phyloP scores from a whole-genome alignment of 2,113 vertebrate species.

The Phylloscopus whistleri region DNA sequence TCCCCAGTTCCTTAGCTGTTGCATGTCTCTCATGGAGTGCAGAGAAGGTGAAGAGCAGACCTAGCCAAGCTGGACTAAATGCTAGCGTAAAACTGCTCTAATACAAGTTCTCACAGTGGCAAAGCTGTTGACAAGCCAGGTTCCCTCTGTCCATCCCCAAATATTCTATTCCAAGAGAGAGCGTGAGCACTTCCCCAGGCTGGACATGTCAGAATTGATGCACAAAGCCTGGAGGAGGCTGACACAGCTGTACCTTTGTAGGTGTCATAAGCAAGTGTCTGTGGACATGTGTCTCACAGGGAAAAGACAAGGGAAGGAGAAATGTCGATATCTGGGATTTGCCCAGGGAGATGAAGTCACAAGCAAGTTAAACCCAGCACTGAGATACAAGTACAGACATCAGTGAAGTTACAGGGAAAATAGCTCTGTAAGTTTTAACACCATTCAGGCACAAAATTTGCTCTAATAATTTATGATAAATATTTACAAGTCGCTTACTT shows the following conservation, averaged over 20 bases:
- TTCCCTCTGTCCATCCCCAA: neutral
- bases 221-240: neutral
- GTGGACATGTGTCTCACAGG: neutral
- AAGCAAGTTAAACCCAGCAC: neutral
- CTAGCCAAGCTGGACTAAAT: neutral
- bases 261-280: neutral
- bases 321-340: neutral
- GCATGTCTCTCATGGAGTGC: fast-evolving
- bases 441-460: neutral
- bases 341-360: neutral
- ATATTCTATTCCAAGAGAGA: neutral
- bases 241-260: neutral
- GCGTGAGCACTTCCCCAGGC: neutral
- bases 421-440: neutral
- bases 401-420: neutral
- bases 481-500: neutral
- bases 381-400: neutral
- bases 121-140: neutral
- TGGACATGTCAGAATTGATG: neutral
- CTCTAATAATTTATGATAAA: neutral
- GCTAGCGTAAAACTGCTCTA: neutral
- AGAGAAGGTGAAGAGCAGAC: neutral
- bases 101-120: neutral
- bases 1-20: neutral
- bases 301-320: neutral